A percentile compares a stretch with the other conserved stretches of the same genome.
phyloP scores from a whole-genome alignment of 2,888 invertebrate genomes.

The Synergus laeviventris region DNA sequence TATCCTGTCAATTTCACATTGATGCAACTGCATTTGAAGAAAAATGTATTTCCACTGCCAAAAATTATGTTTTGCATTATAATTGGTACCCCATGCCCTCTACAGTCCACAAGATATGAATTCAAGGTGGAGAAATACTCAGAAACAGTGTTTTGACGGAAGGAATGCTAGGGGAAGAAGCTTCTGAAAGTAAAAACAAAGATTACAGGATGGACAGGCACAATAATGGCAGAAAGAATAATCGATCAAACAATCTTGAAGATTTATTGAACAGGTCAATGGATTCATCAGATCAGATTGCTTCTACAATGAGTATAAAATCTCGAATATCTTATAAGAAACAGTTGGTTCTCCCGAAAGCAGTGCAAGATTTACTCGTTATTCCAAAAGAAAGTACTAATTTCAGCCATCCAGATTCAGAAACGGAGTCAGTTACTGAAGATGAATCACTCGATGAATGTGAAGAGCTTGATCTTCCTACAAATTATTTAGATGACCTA shows the following conservation, averaged over 20 bases:
- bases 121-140: not conserved
- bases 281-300: not conserved
- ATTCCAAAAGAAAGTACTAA: too few relatives aligned
- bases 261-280: not conserved
- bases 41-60: not conserved
- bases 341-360: not conserved
- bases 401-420: too few relatives aligned
- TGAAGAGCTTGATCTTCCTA: too few relatives aligned
- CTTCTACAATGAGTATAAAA: not conserved
- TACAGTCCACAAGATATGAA: not conserved
- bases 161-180: not conserved
- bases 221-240: not conserved
- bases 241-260: not conserved
- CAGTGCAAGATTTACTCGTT: not conserved
- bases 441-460: too few relatives aligned
- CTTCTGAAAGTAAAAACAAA: not conserved
- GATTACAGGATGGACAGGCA: not conserved
- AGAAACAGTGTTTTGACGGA: not conserved
- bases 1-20: slow-evolving; percentile 11
- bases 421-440: too few relatives aligned
- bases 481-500: too few relatives aligned
- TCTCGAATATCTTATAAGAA: not conserved
- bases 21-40: slow-evolving; percentile 4
- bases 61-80: not conserved
- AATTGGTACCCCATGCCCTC: slow-evolving; percentile 23